Base-by-base conservation (phyloP, 2,888 invertebrate genomes). In the Cistogaster globosa region DNA sequence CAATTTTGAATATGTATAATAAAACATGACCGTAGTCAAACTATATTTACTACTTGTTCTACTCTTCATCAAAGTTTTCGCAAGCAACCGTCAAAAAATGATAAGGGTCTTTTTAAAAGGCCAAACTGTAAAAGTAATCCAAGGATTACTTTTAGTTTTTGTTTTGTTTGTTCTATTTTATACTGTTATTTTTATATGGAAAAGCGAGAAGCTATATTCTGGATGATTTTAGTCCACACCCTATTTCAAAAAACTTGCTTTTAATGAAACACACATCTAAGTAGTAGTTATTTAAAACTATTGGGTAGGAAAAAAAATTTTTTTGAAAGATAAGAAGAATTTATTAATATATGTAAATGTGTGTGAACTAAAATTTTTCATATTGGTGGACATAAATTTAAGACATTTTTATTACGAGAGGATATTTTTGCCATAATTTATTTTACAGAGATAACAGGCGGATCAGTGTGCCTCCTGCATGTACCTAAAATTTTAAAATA, bases 61-160 rank as follows among this genome's bases (percentile, higher is more conserved):
- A 16, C n/a, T 55, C 69, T 78, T 63, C 32, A 63, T 36, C 62
- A 48, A 51, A 67, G 51, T 57, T 78, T 26, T 65, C 48, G 36
- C 58, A 38, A 68, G 57, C 63, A 68, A 57, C 62, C 69, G 53
- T 45, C 57, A 72, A 68, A 74, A 62, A 62, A 38, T 68, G 68
- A 79, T 79, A 79, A 68, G 84, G 84, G 81, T 80, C 72, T 77
- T 38, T 77, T 77, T 42, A 80, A 67, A 82, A 76, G 69, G 76
- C 16, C 84, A 69, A 68, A n/a, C 2, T 62, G 48, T 55, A 69
- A 45, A 16, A 32, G 51, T 65, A 58, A 62, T 69, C 58, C 83
- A 60, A 72, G 62, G 69, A 58, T 58, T 9, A 51, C 57, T 45
- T 55, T 65, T 4, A 48, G 14, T 48, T 16, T 48, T 68, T 53